phyloP scores from a whole-genome alignment of 1,140 invertebrate species.

The Metopolophium dirhodum region DNA sequence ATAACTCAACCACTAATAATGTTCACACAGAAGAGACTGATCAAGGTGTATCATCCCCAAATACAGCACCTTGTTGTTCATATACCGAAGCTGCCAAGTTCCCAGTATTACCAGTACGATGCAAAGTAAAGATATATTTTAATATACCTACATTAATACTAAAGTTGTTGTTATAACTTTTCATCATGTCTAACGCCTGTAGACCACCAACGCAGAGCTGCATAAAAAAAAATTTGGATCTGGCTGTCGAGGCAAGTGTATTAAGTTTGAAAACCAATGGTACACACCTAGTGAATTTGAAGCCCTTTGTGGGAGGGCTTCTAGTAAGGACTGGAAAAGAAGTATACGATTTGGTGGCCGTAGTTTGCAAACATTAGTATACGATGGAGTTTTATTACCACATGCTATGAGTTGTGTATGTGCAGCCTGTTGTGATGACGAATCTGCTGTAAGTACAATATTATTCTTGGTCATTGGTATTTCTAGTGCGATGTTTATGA shows the following conservation, averaged over 20 bases:
- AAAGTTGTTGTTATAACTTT: not conserved
- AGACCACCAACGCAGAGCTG: slow-evolving; percentile 88
- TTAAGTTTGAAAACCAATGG: slow-evolving; percentile 84
- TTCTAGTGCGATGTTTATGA: not conserved
- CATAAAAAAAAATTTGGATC: slow-evolving; percentile 87
- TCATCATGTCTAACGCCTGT: not conserved
- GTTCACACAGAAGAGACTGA: slow-evolving; percentile 64
- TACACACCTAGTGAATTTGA: slow-evolving; percentile 95
- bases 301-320: slow-evolving; percentile 84
- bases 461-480: not conserved
- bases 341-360: slow-evolving; percentile 89
- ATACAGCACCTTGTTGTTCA: slow-evolving; percentile 59
- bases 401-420: slow-evolving; percentile 95
- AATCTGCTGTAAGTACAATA: slow-evolving; percentile 74
- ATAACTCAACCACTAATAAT: slow-evolving; percentile 62
- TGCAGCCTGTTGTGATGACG: slow-evolving; percentile 93
- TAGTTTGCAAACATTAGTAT: slow-evolving; percentile 88
- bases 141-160: not conserved
- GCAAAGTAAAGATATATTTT: slow-evolving; percentile 63
- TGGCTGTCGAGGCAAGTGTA: slow-evolving; percentile 87
- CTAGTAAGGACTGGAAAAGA: slow-evolving; percentile 95
- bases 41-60: slow-evolving; percentile 58
- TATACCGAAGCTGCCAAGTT: slow-evolving; percentile 85
- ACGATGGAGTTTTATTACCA: slow-evolving; percentile 88
- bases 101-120: slow-evolving; percentile 80